Evolutionary conservation across 2,888 invertebrate species (phyloP).

Genomic region (Anagyrus pseudococci): DNA sequence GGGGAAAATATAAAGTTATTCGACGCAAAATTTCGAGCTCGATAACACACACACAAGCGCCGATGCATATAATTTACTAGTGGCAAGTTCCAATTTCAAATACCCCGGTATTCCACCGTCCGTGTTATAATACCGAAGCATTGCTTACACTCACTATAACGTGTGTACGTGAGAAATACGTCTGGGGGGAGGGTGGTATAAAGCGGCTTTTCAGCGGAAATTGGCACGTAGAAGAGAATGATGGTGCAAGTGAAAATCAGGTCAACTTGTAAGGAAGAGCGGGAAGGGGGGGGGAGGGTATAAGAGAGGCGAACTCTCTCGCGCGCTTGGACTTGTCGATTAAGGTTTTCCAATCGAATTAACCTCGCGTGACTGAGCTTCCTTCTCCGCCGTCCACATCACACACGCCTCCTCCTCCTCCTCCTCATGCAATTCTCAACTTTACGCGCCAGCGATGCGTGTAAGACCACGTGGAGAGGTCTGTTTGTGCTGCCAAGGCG

Average conservation of each 20-base stretch:
- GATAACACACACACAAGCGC: no score
- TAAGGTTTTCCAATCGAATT: conserved; percentile 52
- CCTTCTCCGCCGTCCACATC: background rate
- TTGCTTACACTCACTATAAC: background rate
- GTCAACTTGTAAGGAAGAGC: conserved; percentile 17
- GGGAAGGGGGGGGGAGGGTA: conserved; percentile 30
- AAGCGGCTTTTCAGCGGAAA: conserved; percentile 17
- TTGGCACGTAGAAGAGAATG: no score
- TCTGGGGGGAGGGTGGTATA: background rate
- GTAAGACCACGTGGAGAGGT: background rate
- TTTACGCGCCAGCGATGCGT: no score
- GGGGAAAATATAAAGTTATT: no score
- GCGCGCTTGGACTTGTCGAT: conserved; percentile 45
- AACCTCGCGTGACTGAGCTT: conserved; percentile 39
- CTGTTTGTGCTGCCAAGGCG: conserved; percentile 3
- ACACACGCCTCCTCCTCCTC: background rate
- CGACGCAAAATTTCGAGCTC: no score
- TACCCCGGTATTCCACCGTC: no score
- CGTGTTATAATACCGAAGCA: background rate
- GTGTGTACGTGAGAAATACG: conserved; percentile 1
- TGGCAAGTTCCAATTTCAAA: no score
- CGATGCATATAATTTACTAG: no score
- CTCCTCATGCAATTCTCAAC: background rate
- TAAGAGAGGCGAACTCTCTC: conserved; percentile 29
- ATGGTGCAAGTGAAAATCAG: no score